These are phyloP conservation scores for Poeciliopsis prolifica DNA, from an alignment of 2,113 vertebrate species.

Conservation along the genomic window DNA sequence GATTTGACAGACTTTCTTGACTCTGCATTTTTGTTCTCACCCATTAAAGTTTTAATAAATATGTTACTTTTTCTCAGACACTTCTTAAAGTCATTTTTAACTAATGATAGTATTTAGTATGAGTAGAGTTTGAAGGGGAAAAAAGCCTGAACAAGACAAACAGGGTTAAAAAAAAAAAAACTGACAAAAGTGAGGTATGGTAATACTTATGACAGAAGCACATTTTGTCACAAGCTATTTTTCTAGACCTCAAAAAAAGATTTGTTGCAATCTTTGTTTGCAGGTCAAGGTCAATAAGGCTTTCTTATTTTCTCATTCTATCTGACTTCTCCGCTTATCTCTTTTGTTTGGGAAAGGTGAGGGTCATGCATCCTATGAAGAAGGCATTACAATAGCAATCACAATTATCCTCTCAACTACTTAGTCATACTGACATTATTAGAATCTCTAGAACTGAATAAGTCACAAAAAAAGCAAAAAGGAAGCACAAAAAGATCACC, in stretches of 20 bases:
- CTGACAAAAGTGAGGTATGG: constrained; percentile 4
- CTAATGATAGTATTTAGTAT: constrained; percentile 17
- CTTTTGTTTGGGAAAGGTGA: constrained; percentile 8
- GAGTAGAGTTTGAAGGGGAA: background rate
- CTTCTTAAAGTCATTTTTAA: no score
- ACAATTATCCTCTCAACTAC: constrained; percentile 2
- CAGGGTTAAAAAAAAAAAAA: background rate
- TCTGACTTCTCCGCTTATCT: constrained; percentile 16
- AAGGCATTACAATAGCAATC: constrained; percentile 42
- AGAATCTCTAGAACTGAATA: background rate
- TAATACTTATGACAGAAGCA: background rate
- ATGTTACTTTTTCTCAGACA: no score
- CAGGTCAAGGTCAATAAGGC: constrained; percentile 38
- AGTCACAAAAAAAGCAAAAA: constrained; percentile 9
- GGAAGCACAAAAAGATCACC: background rate
- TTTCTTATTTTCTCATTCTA: constrained; percentile 38
- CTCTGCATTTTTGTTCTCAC: no score
- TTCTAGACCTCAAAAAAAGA: constrained; percentile 28
- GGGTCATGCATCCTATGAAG: constrained; percentile 25
- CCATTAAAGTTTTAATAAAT: no score
- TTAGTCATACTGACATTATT: background rate
- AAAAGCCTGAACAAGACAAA: constrained; percentile 5
- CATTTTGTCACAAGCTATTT: constrained; percentile 20
- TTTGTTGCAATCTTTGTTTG: constrained; percentile 13
- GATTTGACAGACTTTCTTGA: no score